Base-by-base conservation (phyloP, 2,888 invertebrate species). In the Hemithea aestivaria region DNA sequence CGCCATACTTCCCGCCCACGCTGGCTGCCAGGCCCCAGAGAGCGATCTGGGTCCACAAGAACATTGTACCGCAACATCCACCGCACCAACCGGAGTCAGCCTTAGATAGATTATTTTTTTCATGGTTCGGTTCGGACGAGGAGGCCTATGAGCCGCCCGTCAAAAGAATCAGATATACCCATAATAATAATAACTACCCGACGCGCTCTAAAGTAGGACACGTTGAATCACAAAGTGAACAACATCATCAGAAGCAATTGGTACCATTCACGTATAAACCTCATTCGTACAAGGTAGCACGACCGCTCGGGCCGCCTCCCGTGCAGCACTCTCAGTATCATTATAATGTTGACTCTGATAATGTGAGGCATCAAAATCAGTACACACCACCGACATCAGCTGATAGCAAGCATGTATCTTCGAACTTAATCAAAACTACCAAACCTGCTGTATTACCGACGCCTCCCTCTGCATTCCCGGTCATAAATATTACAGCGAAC, bases 11-110 rank as follows among this genome's bases (percentile, higher is more conserved):
- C 30, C 53, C 58, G 2, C 52, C 48, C 1, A 40, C 39, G n/a
- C 59, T 58, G 9, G 51, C 48, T 6, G 53, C 58, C 1, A 62
- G 76, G 38, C 68, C 73, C 0, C 73, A 76, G 47, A 65, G 79
- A 48, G 74, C 75, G 0, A 48, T 84, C 34, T 87, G 84, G 84
- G 58, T 82, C 22, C 83, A 83, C 48, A 84, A 63, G 49, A 85
- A 83, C 47, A 76, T 83, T 48, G 64, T 52, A 10, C 74, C 73
- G 1, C 45, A 56, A 1, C 64, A 59, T 20, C 58, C 53, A 10
- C 57, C 65, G 35, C 64, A 65, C 22, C 65, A 58, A 20, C 62
- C 63, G 44, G 70, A 71, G 6, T 60, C 62, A 37, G 72, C 72
- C 10, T 60, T 84, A 27, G 84, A 87, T 34, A 68, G 83, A 58